phyloP scores from a whole-genome alignment of 1,140 invertebrate genomes.

The Papilio polytes region DNA sequence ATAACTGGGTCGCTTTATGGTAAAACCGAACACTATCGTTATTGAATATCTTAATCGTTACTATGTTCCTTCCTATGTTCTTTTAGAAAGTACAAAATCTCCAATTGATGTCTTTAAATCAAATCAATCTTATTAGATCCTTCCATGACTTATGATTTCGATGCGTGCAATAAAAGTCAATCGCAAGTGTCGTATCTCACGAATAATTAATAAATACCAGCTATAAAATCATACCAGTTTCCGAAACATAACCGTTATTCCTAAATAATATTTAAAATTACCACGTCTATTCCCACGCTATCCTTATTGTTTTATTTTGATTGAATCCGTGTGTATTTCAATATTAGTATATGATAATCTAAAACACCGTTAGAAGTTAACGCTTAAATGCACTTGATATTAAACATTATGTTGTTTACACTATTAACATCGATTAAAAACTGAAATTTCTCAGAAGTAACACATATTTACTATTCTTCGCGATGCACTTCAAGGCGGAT shows the following conservation, averaged over 20 bases:
- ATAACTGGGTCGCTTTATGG: background rate
- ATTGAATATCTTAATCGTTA: background rate
- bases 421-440: slow-evolving; percentile 36
- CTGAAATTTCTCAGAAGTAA: slow-evolving; percentile 6
- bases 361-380: background rate
- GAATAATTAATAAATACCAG: too few relatives aligned
- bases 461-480: slow-evolving; percentile 45
- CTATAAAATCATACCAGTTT: too few relatives aligned
- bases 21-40: background rate
- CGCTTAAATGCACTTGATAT: background rate
- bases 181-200: background rate
- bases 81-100: background rate
- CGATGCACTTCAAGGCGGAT: slow-evolving; percentile 45
- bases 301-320: background rate
- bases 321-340: background rate
- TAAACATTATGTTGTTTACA: background rate
- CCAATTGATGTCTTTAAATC: background rate
- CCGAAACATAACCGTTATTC: background rate
- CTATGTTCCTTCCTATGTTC: background rate
- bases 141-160: background rate
- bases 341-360: background rate
- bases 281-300: background rate
- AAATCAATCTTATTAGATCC: background rate
- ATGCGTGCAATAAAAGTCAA: background rate
- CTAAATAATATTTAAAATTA: background rate